Evolutionary conservation across 1,140 invertebrate genomes (phyloP), one percentile per base, ranked within the genome.

Genomic region (Hypothenemus hampei): DNA sequence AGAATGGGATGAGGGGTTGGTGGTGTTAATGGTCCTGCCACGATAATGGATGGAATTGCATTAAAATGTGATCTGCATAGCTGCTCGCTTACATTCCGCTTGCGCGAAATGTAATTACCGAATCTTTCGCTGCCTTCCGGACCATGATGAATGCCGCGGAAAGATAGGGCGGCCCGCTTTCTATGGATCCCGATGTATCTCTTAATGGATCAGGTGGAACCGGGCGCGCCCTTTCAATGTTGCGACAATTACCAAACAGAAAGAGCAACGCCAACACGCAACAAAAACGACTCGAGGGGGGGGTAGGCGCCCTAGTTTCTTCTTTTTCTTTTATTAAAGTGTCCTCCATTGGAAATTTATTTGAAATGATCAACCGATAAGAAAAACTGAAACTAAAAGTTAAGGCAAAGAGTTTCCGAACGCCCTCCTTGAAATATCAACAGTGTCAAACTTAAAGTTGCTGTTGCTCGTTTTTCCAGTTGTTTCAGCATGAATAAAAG

Each of bases 61-160:
- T 72, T 72, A 72, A 72, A 72, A 72, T 70, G 70, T 69, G 70
- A 72, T 71, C 69, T 71, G 69, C 69, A 69, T 68, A 65, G 68
- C 61, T n/a, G n/a, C n/a, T 67, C 63, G 65, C 67, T 60, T 65
- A 66, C 66, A 69, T 67, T 69, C 65, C 62, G 63, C 59, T 59
- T 59, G 56, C 63, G 63, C 61, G 69, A 70, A 37, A 70, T 66
- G 67, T 69, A 70, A 70, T 70, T 70, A 70, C 69, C 63, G 66
- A 64, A 65, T 65, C 64, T 67, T 69, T 64, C 64, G 55, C 56
- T 59, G 59, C 59, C 57, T 64, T 64, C 63, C 61, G 62, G 59
- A 60, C 49, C 48, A 57, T 58, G 60, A 54, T 57, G 53, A 59
- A 58, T 56, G 44, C 33, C 49, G 47, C 33, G 55, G 39, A 51